Evolutionary conservation across 2,113 vertebrate genomes (phyloP), one percentile per base, ranked within the genome.

Genomic region (Sinocyclocheilus anshuiensis): DNA sequence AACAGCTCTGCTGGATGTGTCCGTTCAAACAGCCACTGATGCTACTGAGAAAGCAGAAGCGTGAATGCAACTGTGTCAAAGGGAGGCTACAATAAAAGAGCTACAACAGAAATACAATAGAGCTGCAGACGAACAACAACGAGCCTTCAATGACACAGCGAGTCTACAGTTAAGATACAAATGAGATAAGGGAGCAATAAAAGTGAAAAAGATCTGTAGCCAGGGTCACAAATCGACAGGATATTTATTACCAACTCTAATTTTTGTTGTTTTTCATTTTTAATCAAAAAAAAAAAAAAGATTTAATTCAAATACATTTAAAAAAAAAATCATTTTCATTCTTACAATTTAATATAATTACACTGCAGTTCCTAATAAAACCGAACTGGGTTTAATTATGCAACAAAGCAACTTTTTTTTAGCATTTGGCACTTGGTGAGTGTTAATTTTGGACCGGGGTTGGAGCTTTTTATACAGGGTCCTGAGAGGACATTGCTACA

Each of bases 91-190:
- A 63, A 90, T 88, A 90, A 84, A 81, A 89, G 72, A 84, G 55
- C 88, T 85, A 89, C 29, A 79, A 79, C 11, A 50, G 74, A 6
- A 24, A 50, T 76, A 93, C 92, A 92, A 92, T 90, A 89, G 76
- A 85, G 67, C 88, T 86, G 89, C 29, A 79, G 50, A 74, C 7
- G 77, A 36, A 61, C 18, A 55, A 55, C 7, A 36, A 22, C 11
- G 5, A 69, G 11, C 26, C 18, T 39, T 57, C 6, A 55, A 57
- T 59, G 29, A 61, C 53, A n/a, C 72, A 48, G n/a, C 6, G 6
- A 65, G n/a, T 9, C 65, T 36, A 9, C 29, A 36, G 8, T 36
- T n/a, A 57, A 78, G 50, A 22, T 33, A 57, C 26, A 22, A 57
- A 7, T 36, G 16, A 78, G 29, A 57, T 22, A 16, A 78, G 29